These are phyloP conservation scores for Nibea albiflora DNA, from an alignment of 2,113 vertebrate species.

Conservation along the genomic window DNA sequence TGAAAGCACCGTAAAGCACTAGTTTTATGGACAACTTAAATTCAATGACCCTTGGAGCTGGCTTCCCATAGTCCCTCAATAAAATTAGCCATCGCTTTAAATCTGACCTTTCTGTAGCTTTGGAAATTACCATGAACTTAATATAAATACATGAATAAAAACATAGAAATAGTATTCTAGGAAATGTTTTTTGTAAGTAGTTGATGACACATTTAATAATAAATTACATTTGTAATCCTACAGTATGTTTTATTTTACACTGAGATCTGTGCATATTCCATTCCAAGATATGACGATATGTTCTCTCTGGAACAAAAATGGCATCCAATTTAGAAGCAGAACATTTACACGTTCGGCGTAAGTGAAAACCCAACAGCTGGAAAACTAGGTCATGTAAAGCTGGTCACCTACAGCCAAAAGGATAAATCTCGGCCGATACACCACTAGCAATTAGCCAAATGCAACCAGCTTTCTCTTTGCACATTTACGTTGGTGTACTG, in stretches of 20 bases:
- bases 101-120: slow-evolving; percentile 33
- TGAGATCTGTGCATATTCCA: not conserved
- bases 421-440: not conserved
- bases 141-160: not conserved
- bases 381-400: slow-evolving; percentile 7
- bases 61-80: slow-evolving; percentile 4
- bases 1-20: slow-evolving; percentile 48
- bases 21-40: slow-evolving; percentile 48
- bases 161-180: not conserved
- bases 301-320: not conserved
- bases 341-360: not conserved
- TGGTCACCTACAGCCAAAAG: not conserved
- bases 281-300: not conserved
- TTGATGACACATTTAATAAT: not conserved
- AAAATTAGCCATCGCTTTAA: not conserved
- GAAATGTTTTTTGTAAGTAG: too few species aligned
- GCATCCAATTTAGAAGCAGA: not conserved
- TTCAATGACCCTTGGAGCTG: slow-evolving; percentile 51
- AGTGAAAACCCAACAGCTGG: not conserved
- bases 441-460: not conserved
- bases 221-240: not conserved
- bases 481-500: not conserved
- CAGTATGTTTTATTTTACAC: not conserved
- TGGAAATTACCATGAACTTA: not conserved
- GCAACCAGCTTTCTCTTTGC: not conserved